Base-by-base conservation (phyloP, 1,140 invertebrate genomes). In the Gyrodactylus salaris region DNA sequence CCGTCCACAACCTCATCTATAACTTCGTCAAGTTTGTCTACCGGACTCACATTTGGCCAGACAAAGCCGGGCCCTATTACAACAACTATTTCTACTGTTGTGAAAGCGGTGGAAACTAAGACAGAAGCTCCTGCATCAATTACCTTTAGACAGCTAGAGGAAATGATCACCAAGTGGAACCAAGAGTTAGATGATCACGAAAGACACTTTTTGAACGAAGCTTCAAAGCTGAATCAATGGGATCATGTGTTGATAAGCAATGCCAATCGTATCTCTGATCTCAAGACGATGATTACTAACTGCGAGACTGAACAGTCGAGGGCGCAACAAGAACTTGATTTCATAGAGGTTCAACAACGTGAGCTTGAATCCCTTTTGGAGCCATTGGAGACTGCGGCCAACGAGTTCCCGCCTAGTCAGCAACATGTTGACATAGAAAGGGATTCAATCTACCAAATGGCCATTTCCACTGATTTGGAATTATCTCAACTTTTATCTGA, bases 101-200 rank as follows among this genome's bases (percentile, higher is more conserved):
- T 79, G 34, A 77, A 75, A 70, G 73, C 78, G 26, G 75, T 76
- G 76, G 76, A 21, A 76, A 78, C 21, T 23, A 72, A 76, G 25
- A 68, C 76, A 69, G 68, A 75, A 54, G 68, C 72, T 25, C 27
- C 75, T 7, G 74, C 74, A 68, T 26, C 74, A 23, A 69, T 94
- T 77, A 89, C 86, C 21, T 95, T 91, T 78, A 85, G 86, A 24
- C 88, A 93, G 78, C 79, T 95, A 23, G 89, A 95, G 80, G 91
- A 95, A 77, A 84, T 85, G 0, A 90, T 94, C 69, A 95, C 94
- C 78, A 94, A 95, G 79, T 97, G 91, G 90, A 91, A 88, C 0
- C 78, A 88, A 20, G 90, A 94, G 77, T 81, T 95, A 20, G 88
- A 92, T 77, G 89, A 93, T 76, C 90, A 94, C 78, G 91, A 94